Evolutionary conservation across 1,140 invertebrate species (phyloP), one percentile per base, ranked within the genome.

Genomic region (Temnothorax longispinosus): DNA sequence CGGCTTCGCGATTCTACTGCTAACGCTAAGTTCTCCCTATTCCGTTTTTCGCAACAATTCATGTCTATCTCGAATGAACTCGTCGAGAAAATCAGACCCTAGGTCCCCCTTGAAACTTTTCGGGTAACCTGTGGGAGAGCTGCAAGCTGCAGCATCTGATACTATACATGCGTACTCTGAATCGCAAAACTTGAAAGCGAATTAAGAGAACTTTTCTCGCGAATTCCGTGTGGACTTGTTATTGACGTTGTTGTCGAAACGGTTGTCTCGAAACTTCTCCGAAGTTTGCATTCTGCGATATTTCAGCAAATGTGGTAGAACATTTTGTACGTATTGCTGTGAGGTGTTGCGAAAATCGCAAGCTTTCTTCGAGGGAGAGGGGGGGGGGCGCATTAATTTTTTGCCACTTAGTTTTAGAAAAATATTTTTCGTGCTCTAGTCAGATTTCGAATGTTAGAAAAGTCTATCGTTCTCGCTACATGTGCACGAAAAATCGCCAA

Each of bases 1-100:
- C 13, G 88, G 89, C 88, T 91, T 91, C 90, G 67, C 21, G 21
- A 21, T 21, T 21, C 21, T 21, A 21, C 21, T 21, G 21, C 21
- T 47, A 56, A 54, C 54, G 13, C 18, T 8, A 52, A 11, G 35
- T 87, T 77, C 58, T 85, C 52, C 38, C 38, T 6, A 6, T 41
- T 41, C 38, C 38, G 6, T 6, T 60, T 41, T 60, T 15, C 27
- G 58, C 62, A 62, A 71, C 67, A 84, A 62, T 47, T 72, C 47
- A 8, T 4, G 47, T 74, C 15, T 58, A 32, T 75, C 10, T 21
- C 77, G 38, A 81, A 80, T 21, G n/a, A 35, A 54, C n/a, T 56
- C 44, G 47, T 69, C 35, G 77, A 27, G 44, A 65, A 65, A 65
- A 78, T 78, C 41, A 35, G 76, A 0, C 15, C 11, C 21, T 1